Percentiles rank a stretch among this genome's conserved stretches.
These are phyloP conservation scores for Stomorhina lunata DNA, from an alignment of 2,888 invertebrate genomes.

Conservation along the genomic window DNA sequence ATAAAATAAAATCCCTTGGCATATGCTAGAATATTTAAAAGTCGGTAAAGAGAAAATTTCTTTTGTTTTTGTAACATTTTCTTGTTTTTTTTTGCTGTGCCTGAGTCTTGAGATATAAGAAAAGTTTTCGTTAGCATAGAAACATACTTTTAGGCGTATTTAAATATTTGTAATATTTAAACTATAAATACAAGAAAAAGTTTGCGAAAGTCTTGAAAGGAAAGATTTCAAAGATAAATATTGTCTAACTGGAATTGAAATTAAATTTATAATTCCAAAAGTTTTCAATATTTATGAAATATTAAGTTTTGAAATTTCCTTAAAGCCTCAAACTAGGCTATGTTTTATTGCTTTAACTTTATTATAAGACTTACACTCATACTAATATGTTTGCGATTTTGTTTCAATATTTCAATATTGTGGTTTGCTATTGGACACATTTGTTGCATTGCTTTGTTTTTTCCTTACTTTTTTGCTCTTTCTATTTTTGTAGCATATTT, in stretches of 20 bases:
- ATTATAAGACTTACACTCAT: background rate
- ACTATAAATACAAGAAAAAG: background rate
- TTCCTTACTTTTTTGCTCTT: background rate
- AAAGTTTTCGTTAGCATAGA: conserved; percentile 15
- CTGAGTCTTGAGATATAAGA: background rate
- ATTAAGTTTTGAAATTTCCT: background rate
- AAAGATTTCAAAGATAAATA: background rate
- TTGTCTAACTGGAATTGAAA: background rate
- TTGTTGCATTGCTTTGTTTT: conserved; percentile 32
- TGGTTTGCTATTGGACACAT: conserved; percentile 36
- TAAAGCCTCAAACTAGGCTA: conserved; percentile 33
- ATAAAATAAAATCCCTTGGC: conserved; percentile 7
- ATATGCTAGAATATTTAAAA: conserved; percentile 20
- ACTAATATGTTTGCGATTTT: background rate
- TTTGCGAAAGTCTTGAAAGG: background rate
- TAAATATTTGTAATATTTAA: conserved; percentile 25
- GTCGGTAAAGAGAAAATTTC: conserved; percentile 2
- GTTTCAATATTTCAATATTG: conserved; percentile 19
- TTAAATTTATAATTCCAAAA: conserved; percentile 3
- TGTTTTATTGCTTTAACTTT: background rate
- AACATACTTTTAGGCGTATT: conserved; percentile 35
- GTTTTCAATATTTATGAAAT: background rate
- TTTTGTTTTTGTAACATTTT: conserved; percentile 1
- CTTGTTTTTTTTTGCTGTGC: background rate
- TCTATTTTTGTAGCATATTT: conserved; percentile 41